Percentiles rank a stretch among this genome's conserved stretches.
phyloP scores from a whole-genome alignment of 2,888 invertebrate genomes.

The Agrochola litura region DNA sequence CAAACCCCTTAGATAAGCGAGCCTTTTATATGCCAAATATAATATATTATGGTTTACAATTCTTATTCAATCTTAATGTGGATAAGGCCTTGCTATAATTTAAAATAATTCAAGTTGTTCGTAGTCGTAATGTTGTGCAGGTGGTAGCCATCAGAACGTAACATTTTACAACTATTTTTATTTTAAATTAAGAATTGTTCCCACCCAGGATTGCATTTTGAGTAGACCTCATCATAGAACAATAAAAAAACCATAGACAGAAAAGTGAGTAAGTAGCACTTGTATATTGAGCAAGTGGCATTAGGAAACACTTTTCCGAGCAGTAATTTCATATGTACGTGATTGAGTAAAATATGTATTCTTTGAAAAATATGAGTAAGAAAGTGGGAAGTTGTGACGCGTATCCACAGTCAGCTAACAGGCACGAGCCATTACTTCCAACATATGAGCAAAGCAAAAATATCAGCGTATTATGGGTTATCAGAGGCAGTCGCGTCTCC shows the following conservation, averaged over 20 bases:
- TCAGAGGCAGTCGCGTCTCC: conserved; percentile 88
- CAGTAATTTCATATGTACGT: neutral
- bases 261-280: neutral
- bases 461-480: conserved; percentile 90
- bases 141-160: neutral
- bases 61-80: conserved; percentile 78
- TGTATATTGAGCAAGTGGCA: neutral
- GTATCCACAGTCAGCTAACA: conserved; percentile 76
- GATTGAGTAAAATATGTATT: neutral
- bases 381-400: conserved; percentile 33
- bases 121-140: neutral
- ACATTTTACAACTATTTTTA: neutral
- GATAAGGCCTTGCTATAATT: conserved; percentile 68
- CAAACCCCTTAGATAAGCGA: conserved; percentile 91
- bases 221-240: neutral
- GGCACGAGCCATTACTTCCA: conserved; percentile 89
- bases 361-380: neutral
- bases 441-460: conserved; percentile 91
- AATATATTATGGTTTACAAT: conserved; percentile 91
- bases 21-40: conserved; percentile 91
- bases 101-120: conserved; percentile 3
- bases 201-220: neutral
- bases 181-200: neutral
- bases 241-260: neutral
- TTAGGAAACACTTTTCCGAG: too few species aligned